Percentiles rank a stretch among this genome's conserved stretches.
These are phyloP conservation scores for Sphenodon punctatus DNA, from an alignment of 2,797 vertebrate species.

Conservation along the genomic window DNA sequence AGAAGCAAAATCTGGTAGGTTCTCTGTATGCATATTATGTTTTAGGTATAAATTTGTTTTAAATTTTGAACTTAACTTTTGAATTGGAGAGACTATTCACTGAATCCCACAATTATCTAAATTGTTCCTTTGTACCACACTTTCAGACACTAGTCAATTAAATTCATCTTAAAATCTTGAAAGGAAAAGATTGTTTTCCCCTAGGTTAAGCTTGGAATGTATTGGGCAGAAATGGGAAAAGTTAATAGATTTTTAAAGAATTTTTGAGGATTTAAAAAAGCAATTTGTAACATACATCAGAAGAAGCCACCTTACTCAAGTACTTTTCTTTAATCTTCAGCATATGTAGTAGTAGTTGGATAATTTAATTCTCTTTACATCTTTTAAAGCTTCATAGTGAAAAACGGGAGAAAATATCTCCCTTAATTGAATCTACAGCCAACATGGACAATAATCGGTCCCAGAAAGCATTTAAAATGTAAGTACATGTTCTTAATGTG, in stretches of 20 bases:
- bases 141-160: not conserved
- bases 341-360: slow-evolving; percentile 35
- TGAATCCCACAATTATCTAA: not conserved
- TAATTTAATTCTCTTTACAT: slow-evolving; percentile 43
- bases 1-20: slow-evolving; percentile 95
- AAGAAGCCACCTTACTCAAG: no score
- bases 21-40: no score
- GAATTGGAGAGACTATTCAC: no score
- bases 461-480: slow-evolving; percentile 93
- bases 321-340: not conserved
- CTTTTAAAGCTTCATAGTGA: slow-evolving; percentile 88
- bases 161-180: not conserved
- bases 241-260: not conserved
- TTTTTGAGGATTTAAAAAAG: not conserved
- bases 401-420: slow-evolving; percentile 96
- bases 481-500: slow-evolving; percentile 55
- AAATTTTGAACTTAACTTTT: no score
- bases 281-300: no score
- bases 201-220: not conserved
- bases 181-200: not conserved
- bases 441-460: slow-evolving; percentile 95
- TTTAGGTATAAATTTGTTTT: no score
- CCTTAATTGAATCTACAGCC: slow-evolving; percentile 92
- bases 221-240: no score
- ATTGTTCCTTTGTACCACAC: not conserved